phyloP scores from a whole-genome alignment of 2,888 invertebrate species.

The Eupithecia insigniata region DNA sequence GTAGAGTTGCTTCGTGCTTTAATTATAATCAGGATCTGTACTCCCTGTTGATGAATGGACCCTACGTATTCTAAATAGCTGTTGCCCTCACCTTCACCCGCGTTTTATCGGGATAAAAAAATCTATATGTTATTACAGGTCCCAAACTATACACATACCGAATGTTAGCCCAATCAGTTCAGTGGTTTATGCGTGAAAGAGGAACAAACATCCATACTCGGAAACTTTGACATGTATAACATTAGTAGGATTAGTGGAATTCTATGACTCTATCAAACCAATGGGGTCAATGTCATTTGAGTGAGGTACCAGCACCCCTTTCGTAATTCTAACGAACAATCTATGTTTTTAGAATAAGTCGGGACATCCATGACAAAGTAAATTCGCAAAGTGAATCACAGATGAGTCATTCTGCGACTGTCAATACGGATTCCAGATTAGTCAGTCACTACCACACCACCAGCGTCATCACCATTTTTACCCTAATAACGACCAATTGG shows the following conservation, averaged over 20 bases:
- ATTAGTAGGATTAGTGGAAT: too few species aligned
- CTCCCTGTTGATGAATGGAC: neutral
- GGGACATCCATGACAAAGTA: constrained; percentile 14
- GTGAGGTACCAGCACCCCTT: neutral
- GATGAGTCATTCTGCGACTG: constrained; percentile 35
- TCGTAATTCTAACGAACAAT: neutral
- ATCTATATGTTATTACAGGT: too few species aligned
- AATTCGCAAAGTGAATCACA: constrained; percentile 31
- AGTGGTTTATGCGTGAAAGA: too few species aligned
- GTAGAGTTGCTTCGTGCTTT: neutral
- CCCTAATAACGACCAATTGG: constrained; percentile 19
- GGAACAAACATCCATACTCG: too few species aligned
- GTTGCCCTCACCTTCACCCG: too few species aligned
- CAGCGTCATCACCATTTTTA: constrained; percentile 17
- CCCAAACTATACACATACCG: too few species aligned
- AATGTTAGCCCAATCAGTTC: too few species aligned
- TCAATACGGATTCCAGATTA: constrained; percentile 37
- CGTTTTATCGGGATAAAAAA: too few species aligned
- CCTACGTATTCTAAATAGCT: neutral
- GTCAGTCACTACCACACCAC: constrained; percentile 21
- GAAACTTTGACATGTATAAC: too few species aligned
- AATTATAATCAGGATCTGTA: neutral
- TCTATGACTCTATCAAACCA: too few species aligned
- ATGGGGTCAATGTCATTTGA: neutral
- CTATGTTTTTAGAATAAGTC: neutral